Evolutionary conservation across 1,140 invertebrate genomes (phyloP), one percentile per base, ranked within the genome.

Genomic region (Apis cerana): DNA sequence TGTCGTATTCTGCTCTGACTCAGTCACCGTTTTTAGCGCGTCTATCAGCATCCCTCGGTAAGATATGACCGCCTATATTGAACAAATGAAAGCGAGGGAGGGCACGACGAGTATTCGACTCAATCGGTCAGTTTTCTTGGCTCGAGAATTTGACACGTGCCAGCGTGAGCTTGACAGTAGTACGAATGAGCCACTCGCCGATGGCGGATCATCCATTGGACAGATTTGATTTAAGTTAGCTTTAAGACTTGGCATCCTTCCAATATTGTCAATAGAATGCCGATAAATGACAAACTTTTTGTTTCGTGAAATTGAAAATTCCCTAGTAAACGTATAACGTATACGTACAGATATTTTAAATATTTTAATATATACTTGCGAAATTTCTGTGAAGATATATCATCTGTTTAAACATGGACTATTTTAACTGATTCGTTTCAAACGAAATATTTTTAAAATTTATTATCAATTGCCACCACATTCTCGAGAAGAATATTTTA

Each of bases 121-220:
- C 33, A 67, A 84, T 83, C 75, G 59, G 58, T 62, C 71, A 65
- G 80, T 76, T 82, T 81, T 81, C 82, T 84, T 84, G 86, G 85
- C 86, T 80, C 71, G 65, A 59, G 62, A 80, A 87, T 88, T 43
- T 76, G 82, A 88, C 86, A 78, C 81, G 86, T 87, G 85, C 81
- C 85, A 84, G 62, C 68, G 72, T 56, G 74, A 67, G 70, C 59
- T 87, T 87, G 82, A 79, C 71, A 84, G 81, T 76, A 74, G 85
- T 68, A 76, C 75, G 71, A 76, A 80, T 64, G 75, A 74, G 80
- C 58, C 52, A 76, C 70, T 76, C 62, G 81, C 71, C 85, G 72
- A 84, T 76, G n/a, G 43, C 67, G 68, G 80, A 80, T 75, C 79
- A 75, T 59, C 19, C 62, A 69, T 75, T 72, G 64, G 74, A 88